phyloP scores from a whole-genome alignment of 2,113 vertebrate species.

The Psilopsiagon aurifrons region DNA sequence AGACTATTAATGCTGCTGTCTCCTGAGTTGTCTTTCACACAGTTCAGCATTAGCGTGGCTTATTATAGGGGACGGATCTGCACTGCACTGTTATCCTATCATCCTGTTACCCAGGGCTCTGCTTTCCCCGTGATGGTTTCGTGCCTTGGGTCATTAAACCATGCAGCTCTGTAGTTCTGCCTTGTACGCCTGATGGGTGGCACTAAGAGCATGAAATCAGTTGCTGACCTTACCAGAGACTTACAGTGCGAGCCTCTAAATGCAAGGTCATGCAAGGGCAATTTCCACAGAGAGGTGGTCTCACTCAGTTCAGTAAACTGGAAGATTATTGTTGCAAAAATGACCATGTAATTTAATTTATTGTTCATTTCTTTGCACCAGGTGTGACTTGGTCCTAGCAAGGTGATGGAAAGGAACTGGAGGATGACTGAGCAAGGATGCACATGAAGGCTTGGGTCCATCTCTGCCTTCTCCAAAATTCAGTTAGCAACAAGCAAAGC shows the following conservation, averaged over 20 bases:
- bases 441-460: neutral
- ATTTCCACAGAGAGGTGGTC: conserved; percentile 11
- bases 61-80: neutral
- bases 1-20: neutral
- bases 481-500: neutral
- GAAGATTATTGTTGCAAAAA: neutral
- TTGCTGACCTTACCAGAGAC: neutral
- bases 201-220: neutral
- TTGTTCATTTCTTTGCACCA: neutral
- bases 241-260: neutral
- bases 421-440: neutral
- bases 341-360: neutral
- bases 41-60: neutral
- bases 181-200: neutral
- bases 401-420: neutral
- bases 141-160: conserved; percentile 21
- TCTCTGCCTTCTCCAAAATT: neutral
- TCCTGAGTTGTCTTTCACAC: neutral
- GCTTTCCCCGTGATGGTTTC: neutral
- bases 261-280: neutral
- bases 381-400: neutral
- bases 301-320: conserved; percentile 36
- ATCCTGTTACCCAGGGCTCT: neutral
- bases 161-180: accelerated
- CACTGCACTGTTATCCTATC: accelerated